Evolutionary conservation across 2,797 vertebrate species (phyloP).

Genomic region (Coilia nasus): DNA sequence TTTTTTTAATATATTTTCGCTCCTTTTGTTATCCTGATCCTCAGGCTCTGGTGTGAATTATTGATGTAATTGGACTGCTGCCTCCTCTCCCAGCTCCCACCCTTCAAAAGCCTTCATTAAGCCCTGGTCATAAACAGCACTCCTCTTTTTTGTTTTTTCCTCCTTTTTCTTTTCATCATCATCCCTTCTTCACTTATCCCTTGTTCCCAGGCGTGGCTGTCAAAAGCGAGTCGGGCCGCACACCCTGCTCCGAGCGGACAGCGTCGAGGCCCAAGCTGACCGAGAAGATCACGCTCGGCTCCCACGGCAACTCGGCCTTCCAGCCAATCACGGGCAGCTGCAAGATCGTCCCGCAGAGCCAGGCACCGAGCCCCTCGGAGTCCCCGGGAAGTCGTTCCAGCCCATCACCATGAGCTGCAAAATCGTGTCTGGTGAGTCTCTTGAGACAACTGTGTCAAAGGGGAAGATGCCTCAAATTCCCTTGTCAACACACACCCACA

Average conservation of each 20-base stretch:
- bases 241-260: slow-evolving; percentile 82
- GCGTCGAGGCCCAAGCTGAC: slow-evolving; percentile 83
- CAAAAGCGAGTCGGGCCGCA: slow-evolving; percentile 78
- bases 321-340: slow-evolving; percentile 98
- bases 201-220: slow-evolving; percentile 73
- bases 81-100: not conserved
- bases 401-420: slow-evolving; percentile 99
- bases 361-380: slow-evolving; percentile 87
- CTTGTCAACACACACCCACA: not conserved
- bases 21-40: not conserved
- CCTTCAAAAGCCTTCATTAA: not conserved
- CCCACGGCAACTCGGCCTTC: slow-evolving; percentile 95
- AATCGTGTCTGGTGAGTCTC: slow-evolving; percentile 92
- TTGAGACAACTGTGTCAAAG: not conserved
- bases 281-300: slow-evolving; percentile 89
- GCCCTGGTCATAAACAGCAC: not conserved
- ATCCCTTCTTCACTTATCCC: not conserved
- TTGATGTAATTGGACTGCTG: not conserved
- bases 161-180: not conserved
- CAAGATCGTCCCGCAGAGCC: slow-evolving; percentile 93
- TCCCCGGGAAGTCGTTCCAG: slow-evolving; percentile 96
- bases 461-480: not conserved
- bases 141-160: not conserved
- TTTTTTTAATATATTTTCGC: not conserved
- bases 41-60: slow-evolving; percentile 11